Evolutionary conservation across 2,797 vertebrate species (phyloP), one percentile per base, ranked within the genome.

Genomic region (Urophycis tenuis): DNA sequence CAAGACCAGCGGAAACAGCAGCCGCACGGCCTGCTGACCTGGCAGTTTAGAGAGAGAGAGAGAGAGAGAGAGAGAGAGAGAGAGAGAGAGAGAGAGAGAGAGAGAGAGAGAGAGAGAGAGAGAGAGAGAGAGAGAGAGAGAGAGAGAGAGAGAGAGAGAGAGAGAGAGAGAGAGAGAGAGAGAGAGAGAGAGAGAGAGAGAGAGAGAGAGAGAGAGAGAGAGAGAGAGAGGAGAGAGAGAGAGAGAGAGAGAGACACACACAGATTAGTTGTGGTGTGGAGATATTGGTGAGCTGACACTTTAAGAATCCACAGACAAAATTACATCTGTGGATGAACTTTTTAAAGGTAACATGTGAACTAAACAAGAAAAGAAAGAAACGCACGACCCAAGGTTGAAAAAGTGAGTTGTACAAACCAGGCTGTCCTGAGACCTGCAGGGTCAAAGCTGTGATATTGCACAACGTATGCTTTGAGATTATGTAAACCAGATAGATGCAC

Each of bases 21-120:
- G 94, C 87, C 95, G 96, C 73, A 93, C 92, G 96, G 71, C 93
- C 95, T 0, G 95, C 96, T 12, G 97, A 99, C 82, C 85, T 99
- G 78, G 94, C 96, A 0, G 96, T 98, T 76, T 98, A 93, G 92
- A 75, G 36, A 39, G 36, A 39, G 9, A 39, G 36, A 39, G 36
- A 39, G 36, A 39, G 36, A 11, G 39, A 14, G 39, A 41, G 39
- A 14, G 39, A 41, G 39, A 2, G 39, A 41, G 39, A 41, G 39
- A 41, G 12, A 3, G 39, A 17, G 39, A 3, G 39, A 41, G 39
- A 15, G 39, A 14, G 39, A 41, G 39, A 41, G 12, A 3, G 39
- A 17, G 39, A 3, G 39, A 17, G 39, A 14, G 39, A 17, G 39
- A 14, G 12, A 17, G 39, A 14, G 1, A 17, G 39, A 41, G 39